Conservation (phyloP, 2,113 vertebrate genomes). For the Acrocephalus arundinaceus region DNA sequence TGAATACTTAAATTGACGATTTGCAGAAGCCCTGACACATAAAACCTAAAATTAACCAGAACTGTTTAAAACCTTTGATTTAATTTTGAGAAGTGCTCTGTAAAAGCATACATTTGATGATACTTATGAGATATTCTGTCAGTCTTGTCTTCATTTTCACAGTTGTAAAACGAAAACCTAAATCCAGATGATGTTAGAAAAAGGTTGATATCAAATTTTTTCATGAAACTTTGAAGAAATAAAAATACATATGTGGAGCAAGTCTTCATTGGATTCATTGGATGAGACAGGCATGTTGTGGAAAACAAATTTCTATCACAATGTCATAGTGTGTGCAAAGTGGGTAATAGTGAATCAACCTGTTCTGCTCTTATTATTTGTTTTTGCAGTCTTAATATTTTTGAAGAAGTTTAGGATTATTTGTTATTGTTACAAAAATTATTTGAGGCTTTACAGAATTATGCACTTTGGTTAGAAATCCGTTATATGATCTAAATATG, state of each 20-base stretch:
- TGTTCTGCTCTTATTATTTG: neutral
- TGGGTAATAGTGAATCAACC: neutral
- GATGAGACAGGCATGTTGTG: neutral
- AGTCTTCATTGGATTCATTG: neutral
- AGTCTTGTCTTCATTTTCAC: neutral
- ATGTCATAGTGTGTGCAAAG: neutral
- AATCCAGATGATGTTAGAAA: neutral
- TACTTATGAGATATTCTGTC: neutral
- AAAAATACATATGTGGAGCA: accelerated
- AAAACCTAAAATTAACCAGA: neutral
- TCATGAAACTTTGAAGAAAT: neutral
- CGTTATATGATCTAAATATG: neutral
- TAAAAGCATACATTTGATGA: neutral
- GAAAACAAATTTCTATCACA: neutral
- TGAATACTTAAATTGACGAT: neutral
- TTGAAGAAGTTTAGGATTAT: neutral
- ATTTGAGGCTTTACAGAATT: neutral
- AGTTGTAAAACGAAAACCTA: neutral
- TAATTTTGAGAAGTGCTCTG: neutral
- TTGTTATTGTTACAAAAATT: neutral
- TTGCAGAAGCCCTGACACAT: neutral
- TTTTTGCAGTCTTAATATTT: neutral
- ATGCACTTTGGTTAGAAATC: neutral
- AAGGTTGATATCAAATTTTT: neutral
- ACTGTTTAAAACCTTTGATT: neutral